Evolutionary conservation across 2,113 vertebrate species (phyloP).

Genomic region (zebrafish (Danio rerio)): DNA sequence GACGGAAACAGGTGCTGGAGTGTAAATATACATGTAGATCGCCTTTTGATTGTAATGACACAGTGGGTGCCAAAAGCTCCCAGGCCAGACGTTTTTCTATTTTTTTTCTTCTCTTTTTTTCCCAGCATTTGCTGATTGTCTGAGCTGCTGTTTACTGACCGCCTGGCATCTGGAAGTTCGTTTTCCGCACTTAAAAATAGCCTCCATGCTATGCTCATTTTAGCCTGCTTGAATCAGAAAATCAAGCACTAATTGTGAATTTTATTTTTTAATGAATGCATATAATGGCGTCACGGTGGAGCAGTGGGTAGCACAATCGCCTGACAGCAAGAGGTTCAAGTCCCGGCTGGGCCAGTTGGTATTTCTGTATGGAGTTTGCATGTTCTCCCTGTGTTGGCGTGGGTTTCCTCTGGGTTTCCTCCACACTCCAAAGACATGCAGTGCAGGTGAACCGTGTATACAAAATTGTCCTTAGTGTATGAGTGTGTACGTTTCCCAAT

Average conservation of each 20-base stretch:
- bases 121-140: constrained; percentile 44
- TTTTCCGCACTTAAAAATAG: constrained; percentile 10
- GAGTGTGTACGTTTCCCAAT: too few relatives aligned
- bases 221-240: not conserved
- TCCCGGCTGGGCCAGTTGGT: too few relatives aligned
- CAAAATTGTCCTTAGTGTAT: too few relatives aligned
- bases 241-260: not conserved
- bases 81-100: constrained; percentile 52
- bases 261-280: not conserved
- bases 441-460: too few relatives aligned
- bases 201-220: not conserved
- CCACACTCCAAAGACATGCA: too few relatives aligned
- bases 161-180: not conserved
- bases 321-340: too few relatives aligned
- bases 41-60: constrained; percentile 60
- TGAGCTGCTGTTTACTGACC: constrained; percentile 39
- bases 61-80: constrained; percentile 44
- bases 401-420: too few relatives aligned
- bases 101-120: constrained; percentile 19
- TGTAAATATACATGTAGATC: constrained; percentile 58
- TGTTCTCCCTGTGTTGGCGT: too few relatives aligned
- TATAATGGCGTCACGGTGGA: too few relatives aligned
- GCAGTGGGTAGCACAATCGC: too few relatives aligned
- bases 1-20: constrained; percentile 46
- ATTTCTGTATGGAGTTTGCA: too few relatives aligned